These are phyloP conservation scores for Pegoplata infirma DNA, from an alignment of 2,888 invertebrate genomes.

Conservation along the genomic window DNA sequence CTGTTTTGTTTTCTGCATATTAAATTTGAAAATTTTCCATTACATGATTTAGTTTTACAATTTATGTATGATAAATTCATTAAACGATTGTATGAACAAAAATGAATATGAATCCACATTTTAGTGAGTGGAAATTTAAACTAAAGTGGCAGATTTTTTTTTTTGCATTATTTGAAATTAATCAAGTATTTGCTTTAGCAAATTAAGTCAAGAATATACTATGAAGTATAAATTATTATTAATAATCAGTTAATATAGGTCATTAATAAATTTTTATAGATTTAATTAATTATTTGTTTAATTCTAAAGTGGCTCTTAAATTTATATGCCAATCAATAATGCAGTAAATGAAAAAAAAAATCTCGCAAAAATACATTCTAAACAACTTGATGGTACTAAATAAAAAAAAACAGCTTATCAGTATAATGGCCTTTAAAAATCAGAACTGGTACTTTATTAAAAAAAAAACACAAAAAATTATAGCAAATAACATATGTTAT, in stretches of 20 bases:
- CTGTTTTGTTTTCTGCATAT: slow-evolving; percentile 1
- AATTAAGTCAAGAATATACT: background rate
- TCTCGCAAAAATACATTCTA: slow-evolving; percentile 12
- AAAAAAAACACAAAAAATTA: background rate
- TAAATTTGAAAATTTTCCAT: slow-evolving; percentile 64
- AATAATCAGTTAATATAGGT: slow-evolving; percentile 44
- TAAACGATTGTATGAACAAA: no score
- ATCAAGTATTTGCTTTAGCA: background rate
- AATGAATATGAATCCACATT: background rate
- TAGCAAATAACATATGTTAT: background rate
- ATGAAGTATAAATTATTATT: background rate
- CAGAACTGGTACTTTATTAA: background rate
- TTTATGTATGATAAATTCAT: slow-evolving; percentile 67
- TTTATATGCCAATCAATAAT: slow-evolving; percentile 28
- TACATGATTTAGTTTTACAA: slow-evolving; percentile 63
- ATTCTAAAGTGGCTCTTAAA: slow-evolving; percentile 7
- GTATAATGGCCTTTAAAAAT: slow-evolving; percentile 45
- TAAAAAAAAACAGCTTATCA: slow-evolving; percentile 37
- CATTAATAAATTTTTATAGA: slow-evolving; percentile 13
- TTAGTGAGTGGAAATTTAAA: no score
- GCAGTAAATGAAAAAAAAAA: background rate
- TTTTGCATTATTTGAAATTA: background rate
- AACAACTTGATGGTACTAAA: slow-evolving; percentile 12
- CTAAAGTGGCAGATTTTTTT: background rate
- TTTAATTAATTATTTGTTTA: slow-evolving; percentile 21